These are phyloP conservation scores for Hybognathus amarus DNA, from an alignment of 2,797 vertebrate species.

Conservation along the genomic window DNA sequence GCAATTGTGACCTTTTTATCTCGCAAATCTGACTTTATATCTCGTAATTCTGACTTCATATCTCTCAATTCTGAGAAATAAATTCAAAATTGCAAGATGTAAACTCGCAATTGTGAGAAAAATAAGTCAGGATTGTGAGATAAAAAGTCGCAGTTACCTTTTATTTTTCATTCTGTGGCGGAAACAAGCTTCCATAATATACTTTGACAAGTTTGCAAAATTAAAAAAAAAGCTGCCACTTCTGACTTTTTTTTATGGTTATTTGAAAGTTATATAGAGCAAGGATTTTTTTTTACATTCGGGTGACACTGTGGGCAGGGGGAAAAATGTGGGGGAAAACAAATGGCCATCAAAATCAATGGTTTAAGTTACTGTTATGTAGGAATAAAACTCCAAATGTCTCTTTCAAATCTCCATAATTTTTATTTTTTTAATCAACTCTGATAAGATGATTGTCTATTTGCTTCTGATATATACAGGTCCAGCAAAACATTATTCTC, in stretches of 20 bases:
- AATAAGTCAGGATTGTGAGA: too few species aligned
- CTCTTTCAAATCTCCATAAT: neutral
- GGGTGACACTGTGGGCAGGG: neutral
- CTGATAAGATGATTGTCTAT: neutral
- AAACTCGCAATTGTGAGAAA: too few species aligned
- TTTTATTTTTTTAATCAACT: neutral
- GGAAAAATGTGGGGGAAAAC: neutral
- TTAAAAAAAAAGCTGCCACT: neutral
- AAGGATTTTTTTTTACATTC: neutral
- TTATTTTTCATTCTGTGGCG: too few species aligned
- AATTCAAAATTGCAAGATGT: too few species aligned
- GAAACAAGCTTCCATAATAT: too few species aligned
- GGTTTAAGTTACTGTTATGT: neutral
- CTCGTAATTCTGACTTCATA: too few species aligned
- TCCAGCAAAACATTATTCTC: conserved; percentile 87
- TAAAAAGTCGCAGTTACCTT: too few species aligned
- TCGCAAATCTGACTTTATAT: too few species aligned
- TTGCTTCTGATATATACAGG: conserved; percentile 68
- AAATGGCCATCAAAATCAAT: neutral
- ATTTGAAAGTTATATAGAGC: neutral
- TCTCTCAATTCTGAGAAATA: too few species aligned
- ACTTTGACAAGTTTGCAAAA: neutral
- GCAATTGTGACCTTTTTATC: too few species aligned
- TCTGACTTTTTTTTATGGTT: neutral
- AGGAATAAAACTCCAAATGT: neutral